phyloP scores from a whole-genome alignment of 1,140 invertebrate species.

The Zaprionus kolodkinae region DNA sequence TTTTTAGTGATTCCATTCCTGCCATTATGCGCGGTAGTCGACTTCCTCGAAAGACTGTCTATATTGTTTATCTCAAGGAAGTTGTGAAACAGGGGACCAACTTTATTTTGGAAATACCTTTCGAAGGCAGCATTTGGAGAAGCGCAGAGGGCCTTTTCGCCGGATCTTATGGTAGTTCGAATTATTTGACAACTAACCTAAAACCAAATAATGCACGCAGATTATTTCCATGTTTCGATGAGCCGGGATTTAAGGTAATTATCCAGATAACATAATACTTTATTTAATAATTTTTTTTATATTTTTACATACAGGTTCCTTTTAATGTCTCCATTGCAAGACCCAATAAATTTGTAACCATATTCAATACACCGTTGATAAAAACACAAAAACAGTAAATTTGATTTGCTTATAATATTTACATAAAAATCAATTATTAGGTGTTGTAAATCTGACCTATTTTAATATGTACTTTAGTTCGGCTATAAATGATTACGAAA shows the following conservation, averaged over 20 bases:
- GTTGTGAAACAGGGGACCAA: slow-evolving; percentile 84
- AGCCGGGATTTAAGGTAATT: slow-evolving; percentile 90
- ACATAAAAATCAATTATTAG: neutral
- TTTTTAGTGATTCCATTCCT: slow-evolving; percentile 20
- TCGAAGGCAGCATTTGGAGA: slow-evolving; percentile 86
- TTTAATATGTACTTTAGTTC: slow-evolving; percentile 12
- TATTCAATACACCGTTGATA: slow-evolving; percentile 88
- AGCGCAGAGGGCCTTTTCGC: slow-evolving; percentile 87
- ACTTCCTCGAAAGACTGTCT: slow-evolving; percentile 86
- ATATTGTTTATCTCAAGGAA: slow-evolving; percentile 85
- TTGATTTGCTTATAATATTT: neutral
- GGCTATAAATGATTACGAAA: slow-evolving; percentile 84
- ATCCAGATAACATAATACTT: neutral
- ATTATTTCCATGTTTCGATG: slow-evolving; percentile 97
- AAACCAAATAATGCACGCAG: slow-evolving; percentile 92
- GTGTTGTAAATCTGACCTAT: neutral
- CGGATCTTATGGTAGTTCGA: slow-evolving; percentile 85
- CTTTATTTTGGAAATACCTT: slow-evolving; percentile 86
- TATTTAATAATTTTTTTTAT: neutral
- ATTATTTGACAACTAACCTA: slow-evolving; percentile 90
- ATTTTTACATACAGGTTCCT: slow-evolving; percentile 84
- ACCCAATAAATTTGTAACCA: slow-evolving; percentile 86
- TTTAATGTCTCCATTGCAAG: slow-evolving; percentile 88
- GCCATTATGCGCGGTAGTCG: slow-evolving; percentile 66
- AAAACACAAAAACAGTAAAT: slow-evolving; percentile 87